Conservation (phyloP, 2,888 invertebrate genomes). For the Habroteleia sp. region DNA sequence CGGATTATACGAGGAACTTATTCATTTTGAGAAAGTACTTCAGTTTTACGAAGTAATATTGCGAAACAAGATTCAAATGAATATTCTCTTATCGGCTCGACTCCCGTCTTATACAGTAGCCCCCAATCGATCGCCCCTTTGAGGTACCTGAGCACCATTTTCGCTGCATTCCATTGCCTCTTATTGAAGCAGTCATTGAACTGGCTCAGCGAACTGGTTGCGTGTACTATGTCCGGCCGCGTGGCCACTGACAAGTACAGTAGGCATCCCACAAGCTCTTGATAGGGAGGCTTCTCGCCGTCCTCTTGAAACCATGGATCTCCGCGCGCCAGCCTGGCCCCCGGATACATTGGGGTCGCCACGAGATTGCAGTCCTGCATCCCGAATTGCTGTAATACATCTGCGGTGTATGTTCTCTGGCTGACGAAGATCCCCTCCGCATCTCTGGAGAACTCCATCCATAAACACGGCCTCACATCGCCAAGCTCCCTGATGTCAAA, state of each 20-base stretch:
- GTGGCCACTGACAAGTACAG: neutral
- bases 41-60: no score
- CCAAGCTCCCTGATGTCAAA: conserved; percentile 27
- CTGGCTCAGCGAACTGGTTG: neutral
- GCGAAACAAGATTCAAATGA: no score
- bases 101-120: no score
- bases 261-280: neutral
- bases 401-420: neutral
- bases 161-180: neutral
- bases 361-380: conserved; percentile 11
- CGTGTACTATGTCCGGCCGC: neutral
- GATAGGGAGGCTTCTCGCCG: neutral
- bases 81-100: no score
- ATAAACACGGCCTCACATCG: neutral
- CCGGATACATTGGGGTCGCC: neutral
- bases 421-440: neutral
- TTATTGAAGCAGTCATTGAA: neutral
- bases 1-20: no score
- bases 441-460: neutral
- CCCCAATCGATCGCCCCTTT: neutral
- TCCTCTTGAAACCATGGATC: neutral
- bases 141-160: neutral
- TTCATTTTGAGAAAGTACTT: no score
- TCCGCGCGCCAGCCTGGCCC: neutral
- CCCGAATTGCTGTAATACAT: neutral